These are phyloP conservation scores for Onychomys leucogaster DNA, from an alignment of 2,797 vertebrate species.

Conservation along the genomic window DNA sequence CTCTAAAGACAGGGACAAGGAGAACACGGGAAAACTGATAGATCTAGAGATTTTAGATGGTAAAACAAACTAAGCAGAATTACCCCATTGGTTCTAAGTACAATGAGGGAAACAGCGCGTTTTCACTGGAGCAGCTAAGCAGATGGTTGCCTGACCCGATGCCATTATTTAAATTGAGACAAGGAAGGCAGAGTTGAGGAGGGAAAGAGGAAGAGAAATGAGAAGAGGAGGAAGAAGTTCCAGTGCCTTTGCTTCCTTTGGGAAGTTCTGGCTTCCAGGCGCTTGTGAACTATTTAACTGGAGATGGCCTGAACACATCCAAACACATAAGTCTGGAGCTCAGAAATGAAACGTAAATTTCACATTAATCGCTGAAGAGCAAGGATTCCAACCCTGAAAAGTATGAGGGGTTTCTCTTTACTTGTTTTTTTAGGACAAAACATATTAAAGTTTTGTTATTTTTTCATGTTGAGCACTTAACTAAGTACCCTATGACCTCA, in stretches of 20 bases:
- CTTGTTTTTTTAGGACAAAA: slow-evolving; percentile 1
- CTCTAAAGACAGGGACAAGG: not conserved
- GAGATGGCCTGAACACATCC: not conserved
- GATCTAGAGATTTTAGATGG: not conserved
- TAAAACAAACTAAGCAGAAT: not conserved
- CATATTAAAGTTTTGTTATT: not conserved
- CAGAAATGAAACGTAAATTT: not conserved
- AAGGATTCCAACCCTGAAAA: not conserved
- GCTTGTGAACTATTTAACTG: not conserved
- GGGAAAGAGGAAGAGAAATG: not conserved
- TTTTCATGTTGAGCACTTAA: not conserved
- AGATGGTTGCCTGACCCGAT: not conserved
- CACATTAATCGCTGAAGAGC: not conserved
- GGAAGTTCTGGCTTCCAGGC: not conserved
- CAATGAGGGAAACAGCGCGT: not conserved
- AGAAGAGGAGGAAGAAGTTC: fast-evolving
- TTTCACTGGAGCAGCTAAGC: not conserved
- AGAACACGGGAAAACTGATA: not conserved
- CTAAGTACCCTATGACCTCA: not conserved
- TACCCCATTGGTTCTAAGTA: not conserved
- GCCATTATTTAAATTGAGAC: not conserved
- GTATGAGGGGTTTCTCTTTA: not conserved
- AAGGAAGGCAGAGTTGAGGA: not conserved
- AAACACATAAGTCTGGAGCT: not conserved
- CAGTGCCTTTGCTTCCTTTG: not conserved